phyloP scores from a whole-genome alignment of 2,113 vertebrate species.

The Anolis carolinensis region DNA sequence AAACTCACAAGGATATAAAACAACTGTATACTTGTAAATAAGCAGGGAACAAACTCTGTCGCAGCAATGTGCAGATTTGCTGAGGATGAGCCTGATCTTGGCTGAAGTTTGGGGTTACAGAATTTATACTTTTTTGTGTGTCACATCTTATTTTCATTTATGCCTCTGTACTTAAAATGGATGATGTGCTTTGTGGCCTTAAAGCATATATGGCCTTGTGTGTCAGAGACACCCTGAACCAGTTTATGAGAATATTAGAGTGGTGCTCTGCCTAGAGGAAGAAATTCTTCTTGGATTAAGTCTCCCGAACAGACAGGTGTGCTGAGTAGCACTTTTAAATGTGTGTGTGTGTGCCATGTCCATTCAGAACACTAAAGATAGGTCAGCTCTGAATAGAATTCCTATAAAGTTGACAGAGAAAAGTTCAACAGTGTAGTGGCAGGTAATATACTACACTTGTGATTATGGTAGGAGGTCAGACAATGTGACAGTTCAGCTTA shows the following conservation, averaged over 20 bases:
- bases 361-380: neutral
- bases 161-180: neutral
- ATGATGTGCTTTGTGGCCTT: neutral
- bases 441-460: neutral
- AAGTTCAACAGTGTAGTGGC: neutral
- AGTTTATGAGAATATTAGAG: slow-evolving; percentile 18
- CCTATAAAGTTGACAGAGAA: neutral
- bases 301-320: neutral
- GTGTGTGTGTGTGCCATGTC: neutral
- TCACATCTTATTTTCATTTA: slow-evolving; percentile 1
- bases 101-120: neutral
- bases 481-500: neutral
- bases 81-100: slow-evolving; percentile 1
- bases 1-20: neutral
- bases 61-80: slow-evolving; percentile 7
- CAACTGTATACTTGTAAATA: slow-evolving; percentile 9
- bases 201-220: neutral
- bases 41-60: slow-evolving; percentile 6
- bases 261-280: slow-evolving; percentile 4
- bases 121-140: neutral
- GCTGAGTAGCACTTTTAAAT: neutral
- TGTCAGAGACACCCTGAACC: slow-evolving; percentile 3
- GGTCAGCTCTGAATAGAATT: neutral
- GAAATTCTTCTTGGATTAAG: neutral
- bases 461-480: neutral